Evolutionary conservation across 1,140 invertebrate species (phyloP).

Genomic region (Brachystomella parvula): DNA sequence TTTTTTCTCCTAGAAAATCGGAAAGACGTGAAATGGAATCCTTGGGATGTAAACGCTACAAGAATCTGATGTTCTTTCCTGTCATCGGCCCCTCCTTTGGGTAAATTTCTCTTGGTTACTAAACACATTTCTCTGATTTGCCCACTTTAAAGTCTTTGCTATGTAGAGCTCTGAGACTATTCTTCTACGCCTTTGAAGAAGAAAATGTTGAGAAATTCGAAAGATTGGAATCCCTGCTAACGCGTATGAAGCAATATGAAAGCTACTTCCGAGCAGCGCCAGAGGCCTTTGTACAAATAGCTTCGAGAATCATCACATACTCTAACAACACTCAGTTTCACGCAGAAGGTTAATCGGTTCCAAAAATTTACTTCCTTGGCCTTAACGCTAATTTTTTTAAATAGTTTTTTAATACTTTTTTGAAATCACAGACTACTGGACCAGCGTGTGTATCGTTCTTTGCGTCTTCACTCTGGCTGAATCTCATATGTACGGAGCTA

Average conservation of each 20-base stretch:
- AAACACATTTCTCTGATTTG: no score
- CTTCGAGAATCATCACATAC: slow-evolving; percentile 20
- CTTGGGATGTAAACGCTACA: not conserved
- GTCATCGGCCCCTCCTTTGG: slow-evolving; percentile 17
- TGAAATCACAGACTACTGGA: slow-evolving; percentile 23
- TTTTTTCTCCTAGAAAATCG: slow-evolving; percentile 13
- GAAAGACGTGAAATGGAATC: slow-evolving; percentile 22
- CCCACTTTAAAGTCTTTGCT: not conserved
- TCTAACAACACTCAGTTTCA: slow-evolving; percentile 2
- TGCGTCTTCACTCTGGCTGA: slow-evolving; percentile 24
- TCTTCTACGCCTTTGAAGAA: slow-evolving; percentile 17
- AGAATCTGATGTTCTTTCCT: slow-evolving; percentile 23
- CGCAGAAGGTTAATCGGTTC: slow-evolving; percentile 6
- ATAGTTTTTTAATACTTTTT: not conserved
- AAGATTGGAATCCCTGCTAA: slow-evolving; percentile 23
- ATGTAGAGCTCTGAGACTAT: slow-evolving; percentile 12
- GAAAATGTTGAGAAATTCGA: slow-evolving; percentile 18
- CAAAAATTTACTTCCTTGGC: not conserved
- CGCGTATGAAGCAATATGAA: slow-evolving; percentile 26
- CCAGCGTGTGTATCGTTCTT: slow-evolving; percentile 13
- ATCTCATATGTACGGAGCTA: slow-evolving; percentile 17
- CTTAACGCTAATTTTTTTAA: not conserved
- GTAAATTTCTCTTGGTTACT: not conserved
- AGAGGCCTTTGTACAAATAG: slow-evolving; percentile 25
- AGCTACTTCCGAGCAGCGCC: slow-evolving; percentile 26